Percentiles rank a stretch among this genome's conserved stretches.
These are phyloP conservation scores for Pampusana beccarii DNA, from an alignment of 2,113 vertebrate species.

Conservation along the genomic window DNA sequence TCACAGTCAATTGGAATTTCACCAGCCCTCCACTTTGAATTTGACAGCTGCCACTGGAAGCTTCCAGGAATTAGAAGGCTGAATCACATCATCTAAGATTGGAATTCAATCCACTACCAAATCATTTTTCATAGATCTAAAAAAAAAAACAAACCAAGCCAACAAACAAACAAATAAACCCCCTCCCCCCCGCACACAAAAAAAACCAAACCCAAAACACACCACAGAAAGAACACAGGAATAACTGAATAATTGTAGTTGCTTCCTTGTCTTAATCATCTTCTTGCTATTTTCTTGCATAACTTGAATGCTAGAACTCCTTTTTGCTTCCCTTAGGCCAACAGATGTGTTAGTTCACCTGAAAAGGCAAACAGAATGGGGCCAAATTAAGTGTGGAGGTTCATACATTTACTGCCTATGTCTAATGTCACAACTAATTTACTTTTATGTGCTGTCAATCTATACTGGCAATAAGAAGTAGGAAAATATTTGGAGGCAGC, in stretches of 20 bases:
- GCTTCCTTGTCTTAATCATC: background rate
- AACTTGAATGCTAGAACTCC: background rate
- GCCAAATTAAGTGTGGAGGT: background rate
- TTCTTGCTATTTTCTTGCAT: background rate
- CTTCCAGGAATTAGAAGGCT: background rate
- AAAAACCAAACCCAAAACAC: too few relatives aligned
- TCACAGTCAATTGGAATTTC: background rate
- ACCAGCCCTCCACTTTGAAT: background rate
- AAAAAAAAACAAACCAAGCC: too few relatives aligned
- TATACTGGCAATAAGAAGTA: background rate
- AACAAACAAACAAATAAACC: too few relatives aligned
- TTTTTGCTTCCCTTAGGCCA: background rate
- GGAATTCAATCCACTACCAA: background rate
- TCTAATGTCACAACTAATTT: conserved; percentile 17
- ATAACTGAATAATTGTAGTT: background rate
- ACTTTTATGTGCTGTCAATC: background rate
- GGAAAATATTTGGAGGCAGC: background rate
- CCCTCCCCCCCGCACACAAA: too few relatives aligned
- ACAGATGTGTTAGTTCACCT: background rate
- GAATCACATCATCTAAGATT: background rate
- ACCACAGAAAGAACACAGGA: background rate
- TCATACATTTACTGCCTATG: background rate
- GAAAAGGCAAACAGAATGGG: background rate
- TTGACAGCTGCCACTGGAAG: background rate
- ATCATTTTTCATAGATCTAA: background rate